Evolutionary conservation across 2,113 vertebrate species (phyloP).

Genomic region (Plestiodon gilberti): DNA sequence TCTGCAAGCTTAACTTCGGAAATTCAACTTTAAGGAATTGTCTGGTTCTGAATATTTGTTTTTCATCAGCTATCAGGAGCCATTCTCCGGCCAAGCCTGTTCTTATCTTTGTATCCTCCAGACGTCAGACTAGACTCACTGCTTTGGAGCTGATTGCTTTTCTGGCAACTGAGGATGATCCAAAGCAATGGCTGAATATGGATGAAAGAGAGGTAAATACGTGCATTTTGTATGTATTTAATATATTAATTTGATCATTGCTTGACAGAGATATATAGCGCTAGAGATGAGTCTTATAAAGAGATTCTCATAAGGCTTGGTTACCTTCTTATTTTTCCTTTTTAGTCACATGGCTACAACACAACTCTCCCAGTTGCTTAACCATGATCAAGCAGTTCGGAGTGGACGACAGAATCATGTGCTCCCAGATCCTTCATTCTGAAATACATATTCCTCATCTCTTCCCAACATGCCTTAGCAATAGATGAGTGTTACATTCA

Average conservation of each 20-base stretch:
- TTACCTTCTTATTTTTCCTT: not conserved
- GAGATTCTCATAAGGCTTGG: not conserved
- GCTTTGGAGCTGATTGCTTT: constrained; percentile 96
- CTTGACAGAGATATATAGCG: not conserved
- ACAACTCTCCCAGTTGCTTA: not conserved
- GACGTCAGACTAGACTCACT: constrained; percentile 95
- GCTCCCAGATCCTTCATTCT: not conserved
- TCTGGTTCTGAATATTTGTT: constrained; percentile 38
- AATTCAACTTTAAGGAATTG: not conserved
- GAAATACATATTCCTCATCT: not conserved
- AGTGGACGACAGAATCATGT: not conserved
- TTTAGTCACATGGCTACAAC: not conserved
- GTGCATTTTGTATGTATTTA: constrained; percentile 36
- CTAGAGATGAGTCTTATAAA: constrained; percentile 1
- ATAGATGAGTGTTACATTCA: not conserved
- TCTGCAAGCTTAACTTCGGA: constrained; percentile 36
- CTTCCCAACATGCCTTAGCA: not conserved
- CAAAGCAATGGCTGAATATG: constrained; percentile 98
- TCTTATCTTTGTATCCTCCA: constrained; percentile 96
- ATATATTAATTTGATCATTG: constrained; percentile 6
- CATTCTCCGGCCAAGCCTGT: constrained; percentile 97
- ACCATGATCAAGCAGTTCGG: not conserved
- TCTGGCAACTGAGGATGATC: constrained; percentile 95
- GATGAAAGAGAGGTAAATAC: constrained; percentile 92
- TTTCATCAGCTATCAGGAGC: constrained; percentile 89